Base-by-base conservation (phyloP, 2,888 invertebrate species). In the Coleophora deauratella region DNA sequence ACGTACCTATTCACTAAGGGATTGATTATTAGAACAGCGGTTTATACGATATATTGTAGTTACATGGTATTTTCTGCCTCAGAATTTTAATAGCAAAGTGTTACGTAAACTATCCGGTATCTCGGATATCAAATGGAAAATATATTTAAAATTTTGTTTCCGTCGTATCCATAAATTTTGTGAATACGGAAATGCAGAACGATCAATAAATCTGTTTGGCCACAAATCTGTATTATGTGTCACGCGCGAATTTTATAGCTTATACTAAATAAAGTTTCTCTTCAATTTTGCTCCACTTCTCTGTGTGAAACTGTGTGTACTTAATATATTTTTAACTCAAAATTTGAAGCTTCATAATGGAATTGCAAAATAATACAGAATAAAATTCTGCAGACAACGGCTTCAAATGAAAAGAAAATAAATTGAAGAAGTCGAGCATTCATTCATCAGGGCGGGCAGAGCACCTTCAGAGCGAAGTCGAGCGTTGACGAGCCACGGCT, bases 381-480 rank as follows among this genome's bases (percentile, higher is more conserved):
- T 21, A 4, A 21, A 6, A 4, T 6, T 6, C 21, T 4, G 21
- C 21, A 21, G 6, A 21, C n/a, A 21, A 21, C 3, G 21, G 21
- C 21, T 51, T 48, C 41, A 43, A 50, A 49, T 27, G 30, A 42
- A 53, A 52, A 45, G 41, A 47, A 44, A 44, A 48, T 41, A 37
- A 40, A 35, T 13, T 44, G 41, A 46, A 48, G 54, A 57, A 54
- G 35, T 41, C 32, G n/a, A n/a, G n/a, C 39, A 55, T 59, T 59
- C 52, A 49, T 56, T 42, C 46, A 44, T 37, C 3, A 3, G 21
- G 21, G 21, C 6, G 21, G 41, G 32, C 38, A 31, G 37, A 40
- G 43, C 47, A 41, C 45, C 45, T 49, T 43, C 34, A 44, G 27
- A 46, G 49, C 36, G 15, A 40, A 51, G 52, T 43, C 41, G 47